Evolutionary conservation across 2,113 vertebrate species (phyloP), one percentile per base, ranked within the genome.

Genomic region (Gallinago media): DNA sequence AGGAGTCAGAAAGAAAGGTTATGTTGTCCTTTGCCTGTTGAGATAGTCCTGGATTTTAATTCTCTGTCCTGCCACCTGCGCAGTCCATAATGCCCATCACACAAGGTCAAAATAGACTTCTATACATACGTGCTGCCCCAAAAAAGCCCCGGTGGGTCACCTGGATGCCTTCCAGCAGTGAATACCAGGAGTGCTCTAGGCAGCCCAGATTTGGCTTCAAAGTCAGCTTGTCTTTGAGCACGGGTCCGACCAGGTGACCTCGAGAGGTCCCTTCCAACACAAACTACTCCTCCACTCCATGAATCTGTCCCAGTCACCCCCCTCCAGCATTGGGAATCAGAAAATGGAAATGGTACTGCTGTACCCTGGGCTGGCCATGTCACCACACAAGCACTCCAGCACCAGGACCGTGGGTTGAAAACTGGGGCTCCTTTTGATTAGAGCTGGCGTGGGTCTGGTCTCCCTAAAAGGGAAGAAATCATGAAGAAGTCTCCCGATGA

Each of bases 1-100:
- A 88, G 73, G 81, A 96, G 68, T 50, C 0, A 31, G 79, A 92
- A 89, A 89, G 21, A 82, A 97, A 97, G 92, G 92, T 95, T 93
- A 85, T 61, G 20, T 26, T 95, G 94, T 87, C 96, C 92, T 97
- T 97, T 0, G 14, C 59, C 8, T 9, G 26, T 82, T 84, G 70
- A 94, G 42, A 73, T 36, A 5, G 12, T 73, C 75, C 72, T 73
- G 76, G 83, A 85, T 94, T 97, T 91, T 78, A 95, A 85, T 85
- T 85, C 58, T 66, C 55, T 50, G 12, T 83, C 62, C 74, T 92
- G 32, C 29, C 42, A 84, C 54, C 61, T 58, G 13, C 1, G 4
- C 40, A 81, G 44, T 71, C 70, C 76, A 25, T 61, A 94, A 66
- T 40, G 58, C 32, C 13, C 67, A 62, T 49, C 52, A 47, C 10